Base-by-base conservation (phyloP, 92 coral and sea anemone genomes). In the Zoanthus sociatus region DNA sequence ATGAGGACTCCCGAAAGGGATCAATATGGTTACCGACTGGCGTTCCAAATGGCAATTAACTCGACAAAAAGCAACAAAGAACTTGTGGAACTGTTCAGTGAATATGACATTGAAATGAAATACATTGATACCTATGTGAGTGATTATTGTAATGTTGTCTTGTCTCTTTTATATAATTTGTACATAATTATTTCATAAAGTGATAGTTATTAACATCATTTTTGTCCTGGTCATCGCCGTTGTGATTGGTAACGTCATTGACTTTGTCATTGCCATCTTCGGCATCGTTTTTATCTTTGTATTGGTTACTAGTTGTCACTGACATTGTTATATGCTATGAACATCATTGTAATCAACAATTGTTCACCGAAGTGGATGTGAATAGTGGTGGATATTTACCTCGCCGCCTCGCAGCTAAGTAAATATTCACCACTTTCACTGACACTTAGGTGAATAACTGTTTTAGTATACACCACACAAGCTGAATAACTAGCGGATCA, bases 71-170 rank as follows among this genome's bases (percentile, higher is more conserved):
- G 66, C 61, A 81, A 75, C 51, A 81, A 60, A 44, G 8, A 10
- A 81, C 75, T 81, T 18, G 60, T 58, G 32, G 75, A 81, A 1
- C 33, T 81, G 26, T 81, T 81, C 47, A 46, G 46, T 46, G 85
- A 81, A 67, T 81, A 81, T 56, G 85, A 81, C 44, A 70, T 81
- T 20, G 85, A 81, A 31, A 66, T 81, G 60, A 46, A 66, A 81
- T 81, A 46, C 73, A 31, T 46, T 18, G 85, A 81, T 48, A 81
- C 85, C 45, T 81, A 46, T 67, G 85, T 81, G 48, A 81, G 85
- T 81, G 46, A 12, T 77, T 20, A 4, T 7, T 42, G 16, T 63
- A 9, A 63, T 17, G 20, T 14, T 4, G 66, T 58, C 18, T 5
- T 2, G 14, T 58, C 15, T 16, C 18, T 5, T 2, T 58, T 58